Evolutionary conservation across 2,797 vertebrate species (phyloP).

Genomic region (Schizothorax lantsangensis): DNA sequence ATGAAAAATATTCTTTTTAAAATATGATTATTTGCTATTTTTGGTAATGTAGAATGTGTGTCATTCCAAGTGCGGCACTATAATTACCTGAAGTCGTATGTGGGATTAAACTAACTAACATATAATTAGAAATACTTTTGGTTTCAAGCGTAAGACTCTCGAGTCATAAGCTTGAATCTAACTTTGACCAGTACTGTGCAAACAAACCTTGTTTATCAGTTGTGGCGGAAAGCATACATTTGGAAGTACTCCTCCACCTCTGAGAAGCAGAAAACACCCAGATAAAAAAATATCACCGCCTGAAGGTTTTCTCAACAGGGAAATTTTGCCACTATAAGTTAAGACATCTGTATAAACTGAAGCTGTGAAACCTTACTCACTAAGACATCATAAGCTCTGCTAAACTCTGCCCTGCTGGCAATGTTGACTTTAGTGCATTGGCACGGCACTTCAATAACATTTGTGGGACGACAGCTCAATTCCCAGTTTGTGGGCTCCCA

Average conservation of each 20-base stretch:
- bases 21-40: neutral
- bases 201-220: neutral
- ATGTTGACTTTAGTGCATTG: slow-evolving; percentile 47
- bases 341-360: slow-evolving; percentile 31
- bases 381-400: slow-evolving; percentile 45
- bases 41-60: neutral
- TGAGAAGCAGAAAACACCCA: neutral
- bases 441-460: slow-evolving; percentile 46
- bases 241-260: neutral
- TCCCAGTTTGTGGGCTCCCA: slow-evolving; percentile 46
- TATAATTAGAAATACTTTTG: neutral
- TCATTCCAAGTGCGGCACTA: neutral
- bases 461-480: slow-evolving; percentile 50
- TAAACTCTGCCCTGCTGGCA: slow-evolving; percentile 53
- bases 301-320: slow-evolving; percentile 28
- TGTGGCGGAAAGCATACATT: neutral
- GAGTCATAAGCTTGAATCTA: neutral
- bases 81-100: neutral
- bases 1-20: no score
- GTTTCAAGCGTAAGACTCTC: neutral
- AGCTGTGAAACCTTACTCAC: slow-evolving; percentile 32
- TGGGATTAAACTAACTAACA: neutral
- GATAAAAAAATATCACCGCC: neutral
- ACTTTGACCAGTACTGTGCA: neutral
- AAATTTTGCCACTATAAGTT: slow-evolving; percentile 26